Percentiles rank a stretch among this genome's conserved stretches.
Evolutionary conservation across 2,113 vertebrate genomes (phyloP).

Genomic region (Miniopterus natalensis): DNA sequence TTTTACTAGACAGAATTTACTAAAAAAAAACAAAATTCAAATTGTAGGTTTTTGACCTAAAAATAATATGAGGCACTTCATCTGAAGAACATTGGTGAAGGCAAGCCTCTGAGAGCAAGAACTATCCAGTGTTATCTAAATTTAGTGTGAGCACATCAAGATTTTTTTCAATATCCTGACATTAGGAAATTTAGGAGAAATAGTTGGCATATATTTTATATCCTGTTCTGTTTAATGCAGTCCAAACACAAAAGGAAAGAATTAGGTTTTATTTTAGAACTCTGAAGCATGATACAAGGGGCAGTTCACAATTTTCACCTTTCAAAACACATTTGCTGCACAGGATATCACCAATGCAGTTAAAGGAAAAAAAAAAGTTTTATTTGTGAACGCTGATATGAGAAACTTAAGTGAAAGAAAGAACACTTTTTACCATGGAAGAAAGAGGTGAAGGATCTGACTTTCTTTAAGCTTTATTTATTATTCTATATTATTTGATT

Average conservation of each 20-base stretch:
- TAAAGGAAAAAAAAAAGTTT: constrained; percentile 55
- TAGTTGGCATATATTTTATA: constrained; percentile 89
- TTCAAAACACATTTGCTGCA: constrained; percentile 81
- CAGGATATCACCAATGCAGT: constrained; percentile 24
- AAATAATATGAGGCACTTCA: constrained; percentile 74
- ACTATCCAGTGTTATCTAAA: constrained; percentile 86
- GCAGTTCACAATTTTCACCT: constrained; percentile 87
- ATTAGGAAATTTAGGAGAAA: constrained; percentile 85
- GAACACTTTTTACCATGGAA: constrained; percentile 72
- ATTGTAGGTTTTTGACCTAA: constrained; percentile 81
- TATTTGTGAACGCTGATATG: constrained; percentile 76
- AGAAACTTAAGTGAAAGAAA: constrained; percentile 73
- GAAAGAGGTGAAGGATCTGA: constrained; percentile 75
- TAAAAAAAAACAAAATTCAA: constrained; percentile 73
- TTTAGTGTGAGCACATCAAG: constrained; percentile 86
- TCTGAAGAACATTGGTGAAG: constrained; percentile 81
- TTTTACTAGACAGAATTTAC: constrained; percentile 88
- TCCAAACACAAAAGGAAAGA: constrained; percentile 85
- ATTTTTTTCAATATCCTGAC: constrained; percentile 82
- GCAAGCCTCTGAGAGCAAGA: constrained; percentile 79
- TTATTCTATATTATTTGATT: constrained; percentile 83
- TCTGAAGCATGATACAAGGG: constrained; percentile 86
- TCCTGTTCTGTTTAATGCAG: constrained; percentile 86
- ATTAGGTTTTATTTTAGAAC: constrained; percentile 86
- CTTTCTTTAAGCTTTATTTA: constrained; percentile 82